Evolutionary conservation across 35 echinoderm and acorn worm genomes (phyloP), one percentile per base, ranked within the genome.

Genomic region (Eucidaris tribuloides): DNA sequence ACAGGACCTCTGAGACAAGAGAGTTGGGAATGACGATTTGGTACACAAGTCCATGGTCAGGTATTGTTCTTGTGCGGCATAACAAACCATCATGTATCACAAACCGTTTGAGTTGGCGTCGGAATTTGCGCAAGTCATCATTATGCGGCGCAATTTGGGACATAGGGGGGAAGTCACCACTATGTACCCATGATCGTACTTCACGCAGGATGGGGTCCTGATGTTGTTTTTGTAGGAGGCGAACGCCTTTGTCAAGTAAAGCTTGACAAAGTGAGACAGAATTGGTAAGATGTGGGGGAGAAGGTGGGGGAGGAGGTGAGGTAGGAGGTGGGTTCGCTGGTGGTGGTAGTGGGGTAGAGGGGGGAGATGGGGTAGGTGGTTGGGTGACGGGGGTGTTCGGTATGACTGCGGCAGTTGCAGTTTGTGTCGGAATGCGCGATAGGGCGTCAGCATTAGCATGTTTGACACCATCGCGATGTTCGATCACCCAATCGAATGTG

Each of bases 401-500:
- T 11, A n/a, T 20, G 22, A n/a, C n/a, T n/a, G n/a, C n/a, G n/a
- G n/a, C n/a, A n/a, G n/a, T n/a, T n/a, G n/a, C n/a, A n/a, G n/a
- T n/a, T n/a, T n/a, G n/a, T n/a, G n/a, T 6, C 13, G 66, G 66
- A 9, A 74, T 2, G 0, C 79, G 28, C 9, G 84, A 84, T 20
- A 84, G 58, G 0, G 48, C 40, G 39, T 77, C 62, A 25, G 83
- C 70, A 64, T 82, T 83, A 0, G 42, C 18, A 46, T 84, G 86
- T 3, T 22, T 89, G 17, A 9, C 63, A 0, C 82, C 87, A 0
- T 84, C 64, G n/a, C 84, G 78, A 77, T 96, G 79, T 35, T 38
- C 27, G 29, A 96, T 88, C 1, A 40, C 31, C 45, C 65, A 85
- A 52, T 86, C 50, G 30, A 64, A 77, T 0, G 78, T 36, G 25